These are phyloP conservation scores for Thalassophryne amazonica DNA, from an alignment of 2,797 vertebrate species.

Conservation along the genomic window DNA sequence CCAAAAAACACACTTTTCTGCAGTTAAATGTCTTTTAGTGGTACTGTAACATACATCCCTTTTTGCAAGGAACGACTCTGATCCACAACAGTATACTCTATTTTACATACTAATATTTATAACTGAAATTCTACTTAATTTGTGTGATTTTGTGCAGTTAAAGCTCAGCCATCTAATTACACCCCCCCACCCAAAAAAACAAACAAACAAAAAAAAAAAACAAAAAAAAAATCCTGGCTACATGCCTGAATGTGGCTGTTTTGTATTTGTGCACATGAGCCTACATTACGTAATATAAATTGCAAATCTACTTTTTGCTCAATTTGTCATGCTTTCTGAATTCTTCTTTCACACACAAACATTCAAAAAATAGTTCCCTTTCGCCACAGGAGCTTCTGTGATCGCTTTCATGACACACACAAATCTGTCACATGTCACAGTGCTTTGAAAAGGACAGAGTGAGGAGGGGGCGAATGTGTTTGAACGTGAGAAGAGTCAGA, in stretches of 20 bases:
- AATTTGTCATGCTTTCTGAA: constrained; percentile 19
- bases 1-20: too few species aligned
- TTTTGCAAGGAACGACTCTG: too few species aligned
- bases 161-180: too few species aligned
- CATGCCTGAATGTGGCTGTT: background rate
- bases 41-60: too few species aligned
- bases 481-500: constrained; percentile 63
- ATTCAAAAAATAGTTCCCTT: constrained; percentile 3
- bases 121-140: too few species aligned
- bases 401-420: constrained; percentile 25
- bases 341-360: background rate
- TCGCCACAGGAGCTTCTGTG: constrained; percentile 24
- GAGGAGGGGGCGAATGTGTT: constrained; percentile 22
- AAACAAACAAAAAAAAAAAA: too few species aligned
- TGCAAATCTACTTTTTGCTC: constrained; percentile 9
- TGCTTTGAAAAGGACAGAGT: constrained; percentile 20
- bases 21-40: too few species aligned
- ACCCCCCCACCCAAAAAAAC: too few species aligned
- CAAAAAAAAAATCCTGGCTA: too few species aligned
- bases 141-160: too few species aligned
- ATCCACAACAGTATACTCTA: too few species aligned
- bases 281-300: constrained; percentile 25
- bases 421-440: constrained; percentile 32
- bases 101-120: too few species aligned
- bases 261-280: constrained; percentile 11